phyloP scores from a whole-genome alignment of 2,113 vertebrate genomes.

The Serinus canaria region DNA sequence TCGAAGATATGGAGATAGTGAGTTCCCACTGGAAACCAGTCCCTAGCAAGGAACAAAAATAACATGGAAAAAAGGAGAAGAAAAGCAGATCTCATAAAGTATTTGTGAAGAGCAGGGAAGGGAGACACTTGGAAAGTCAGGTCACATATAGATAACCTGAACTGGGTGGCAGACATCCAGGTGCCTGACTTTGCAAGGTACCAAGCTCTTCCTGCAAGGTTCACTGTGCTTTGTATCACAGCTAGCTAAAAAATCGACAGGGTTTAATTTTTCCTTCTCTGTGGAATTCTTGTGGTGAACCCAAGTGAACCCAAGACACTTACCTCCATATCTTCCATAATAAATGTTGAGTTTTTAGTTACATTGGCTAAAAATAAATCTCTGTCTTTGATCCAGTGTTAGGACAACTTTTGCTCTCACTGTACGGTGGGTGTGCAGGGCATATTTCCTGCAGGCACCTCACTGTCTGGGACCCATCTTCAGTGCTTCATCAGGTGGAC shows the following conservation, averaged over 20 bases:
- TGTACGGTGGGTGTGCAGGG: rapidly evolving
- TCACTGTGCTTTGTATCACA: neutral
- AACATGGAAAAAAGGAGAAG: neutral
- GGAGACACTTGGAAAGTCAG: neutral
- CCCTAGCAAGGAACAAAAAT: neutral
- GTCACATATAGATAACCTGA: neutral
- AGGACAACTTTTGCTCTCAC: rapidly evolving
- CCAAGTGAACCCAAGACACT: neutral
- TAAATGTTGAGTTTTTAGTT: neutral
- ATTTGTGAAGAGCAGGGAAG: neutral
- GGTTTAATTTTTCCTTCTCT: neutral
- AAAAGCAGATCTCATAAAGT: neutral
- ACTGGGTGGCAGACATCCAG: neutral
- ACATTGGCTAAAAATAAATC: neutral
- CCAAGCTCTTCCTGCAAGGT: neutral
- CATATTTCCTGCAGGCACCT: neutral
- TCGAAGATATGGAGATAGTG: neutral
- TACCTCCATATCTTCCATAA: neutral
- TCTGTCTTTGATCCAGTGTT: neutral
- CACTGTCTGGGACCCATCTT: neutral
- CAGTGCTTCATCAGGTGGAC: neutral
- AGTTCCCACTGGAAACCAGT: neutral
- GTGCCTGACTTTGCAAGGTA: neutral
- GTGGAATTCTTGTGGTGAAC: neutral
- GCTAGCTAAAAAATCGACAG: neutral